phyloP scores from a whole-genome alignment of 92 coral and sea anemone species.

The Actinostola sp. region DNA sequence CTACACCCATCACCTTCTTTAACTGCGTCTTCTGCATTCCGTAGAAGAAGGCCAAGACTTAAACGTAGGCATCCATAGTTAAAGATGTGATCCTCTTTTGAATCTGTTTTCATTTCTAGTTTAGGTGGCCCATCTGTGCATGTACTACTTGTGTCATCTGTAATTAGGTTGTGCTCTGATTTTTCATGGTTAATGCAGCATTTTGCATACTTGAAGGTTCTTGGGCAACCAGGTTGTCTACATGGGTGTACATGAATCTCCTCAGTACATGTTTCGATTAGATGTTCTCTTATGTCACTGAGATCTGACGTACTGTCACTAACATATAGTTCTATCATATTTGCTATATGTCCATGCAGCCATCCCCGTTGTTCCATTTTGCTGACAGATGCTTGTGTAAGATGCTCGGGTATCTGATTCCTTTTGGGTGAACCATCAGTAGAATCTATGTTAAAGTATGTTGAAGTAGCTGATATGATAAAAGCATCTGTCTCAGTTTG shows the following conservation, averaged over 20 bases:
- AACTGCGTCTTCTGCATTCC: slow-evolving; percentile 62
- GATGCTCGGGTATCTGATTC: not conserved
- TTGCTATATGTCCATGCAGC: slow-evolving; percentile 39
- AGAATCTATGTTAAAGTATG: slow-evolving; percentile 46
- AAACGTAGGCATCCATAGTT: slow-evolving; percentile 57
- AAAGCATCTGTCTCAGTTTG: slow-evolving; percentile 36
- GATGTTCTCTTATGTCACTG: too few species aligned
- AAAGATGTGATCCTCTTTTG: slow-evolving; percentile 39
- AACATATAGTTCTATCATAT: slow-evolving; percentile 46
- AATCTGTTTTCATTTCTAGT: not conserved
- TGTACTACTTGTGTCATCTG: not conserved
- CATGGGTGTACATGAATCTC: slow-evolving; percentile 12
- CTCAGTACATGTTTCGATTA: too few species aligned
- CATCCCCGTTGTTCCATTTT: slow-evolving; percentile 40
- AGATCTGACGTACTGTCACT: too few species aligned
- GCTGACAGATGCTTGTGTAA: too few species aligned
- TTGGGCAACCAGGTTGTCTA: not conserved
- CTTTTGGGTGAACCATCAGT: not conserved
- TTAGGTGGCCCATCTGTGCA: not conserved
- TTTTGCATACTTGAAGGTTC: slow-evolving; percentile 1
- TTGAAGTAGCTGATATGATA: slow-evolving; percentile 27
- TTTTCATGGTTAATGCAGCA: slow-evolving; percentile 12
- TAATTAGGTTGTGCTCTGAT: not conserved
- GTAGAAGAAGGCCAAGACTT: slow-evolving; percentile 54
- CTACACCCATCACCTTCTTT: slow-evolving; percentile 68